Percentiles rank a stretch among this genome's conserved stretches.
phyloP scores from a whole-genome alignment of 2,888 invertebrate genomes.

The Arctia plantaginis region DNA sequence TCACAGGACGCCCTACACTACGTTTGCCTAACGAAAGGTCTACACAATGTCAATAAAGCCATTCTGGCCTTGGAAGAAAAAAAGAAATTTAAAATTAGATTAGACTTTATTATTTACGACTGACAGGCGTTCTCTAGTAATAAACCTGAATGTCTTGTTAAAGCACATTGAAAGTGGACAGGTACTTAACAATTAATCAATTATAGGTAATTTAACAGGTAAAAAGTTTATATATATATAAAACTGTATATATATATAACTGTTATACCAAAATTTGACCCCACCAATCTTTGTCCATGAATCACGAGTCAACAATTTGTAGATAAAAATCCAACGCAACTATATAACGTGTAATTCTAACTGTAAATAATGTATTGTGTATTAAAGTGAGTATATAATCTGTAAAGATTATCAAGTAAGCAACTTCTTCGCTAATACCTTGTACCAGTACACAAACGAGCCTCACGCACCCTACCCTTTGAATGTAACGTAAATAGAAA shows the following conservation, averaged over 20 bases:
- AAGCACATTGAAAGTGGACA: too few species aligned
- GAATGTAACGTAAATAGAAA: slow-evolving; percentile 49
- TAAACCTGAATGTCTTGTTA: too few species aligned
- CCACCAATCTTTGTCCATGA: background rate
- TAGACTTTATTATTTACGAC: too few species aligned
- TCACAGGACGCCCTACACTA: too few species aligned
- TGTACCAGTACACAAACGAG: slow-evolving; percentile 52
- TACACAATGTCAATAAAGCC: too few species aligned
- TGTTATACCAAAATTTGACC: background rate
- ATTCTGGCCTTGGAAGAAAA: too few species aligned
- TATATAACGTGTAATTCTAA: slow-evolving; percentile 34
- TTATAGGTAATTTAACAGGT: too few species aligned
- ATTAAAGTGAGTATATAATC: background rate
- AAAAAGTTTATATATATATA: too few species aligned
- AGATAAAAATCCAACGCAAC: slow-evolving; percentile 6
- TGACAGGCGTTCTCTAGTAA: too few species aligned
- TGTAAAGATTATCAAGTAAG: slow-evolving; percentile 51
- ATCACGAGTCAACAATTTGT: slow-evolving; percentile 1
- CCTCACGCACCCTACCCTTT: slow-evolving; percentile 42
- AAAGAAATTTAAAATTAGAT: too few species aligned
- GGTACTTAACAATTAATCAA: too few species aligned
- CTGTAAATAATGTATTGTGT: slow-evolving; percentile 12
- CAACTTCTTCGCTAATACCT: slow-evolving; percentile 44
- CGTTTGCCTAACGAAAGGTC: too few species aligned
- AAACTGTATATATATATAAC: background rate